Base-by-base conservation (phyloP, 2,113 vertebrate genomes). In the Corydoras sp. region DNA sequence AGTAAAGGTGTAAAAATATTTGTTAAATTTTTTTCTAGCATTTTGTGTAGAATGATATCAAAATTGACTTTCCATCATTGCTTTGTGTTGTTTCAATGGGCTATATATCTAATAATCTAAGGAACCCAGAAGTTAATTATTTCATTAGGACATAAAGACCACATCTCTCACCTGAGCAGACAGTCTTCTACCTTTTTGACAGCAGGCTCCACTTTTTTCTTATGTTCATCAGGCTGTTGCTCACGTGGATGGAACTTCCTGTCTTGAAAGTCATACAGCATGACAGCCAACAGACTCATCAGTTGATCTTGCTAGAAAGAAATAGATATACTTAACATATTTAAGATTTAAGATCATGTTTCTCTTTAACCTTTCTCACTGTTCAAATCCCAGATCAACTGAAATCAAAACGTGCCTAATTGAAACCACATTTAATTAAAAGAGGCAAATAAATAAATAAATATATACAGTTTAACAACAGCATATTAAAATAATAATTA, bases 201-300 rank as follows among this genome's bases (percentile, higher is more conserved):
- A 68, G 92, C 90, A 31, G 80, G 68, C 66, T 83, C 68, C 77
- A 90, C 74, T 29, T 83, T 50, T 4, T 87, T 82, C 53, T 83
- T 80, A 0, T 84, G 82, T 58, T 86, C 84, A 29, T 83, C 79
- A 58, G 62, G 48, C 58, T 69, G 61, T 60, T 55, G 60, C 73
- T 85, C 65, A 18, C 90, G 83, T 14, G 88, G 81, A 81, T 86
- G 77, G 80, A 97, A 98, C 83, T 93, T 94, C 78, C 93, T 88
- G 58, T 93, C 89, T 89, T 95, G 93, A 61, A 96, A 87, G 79
- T 97, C 94, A 67, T 84, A 94, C 15, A 97, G 88, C 89, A 96
- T 91, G 81, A 97, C 91, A 9, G 92, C 88, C 69, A 91, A 85
- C 77, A 97, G 86, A 79, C 93, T 90, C 83, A 88, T 94, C 82